These are phyloP conservation scores for Peromyscus eremicus DNA, from an alignment of 2,797 vertebrate genomes.

Conservation along the genomic window DNA sequence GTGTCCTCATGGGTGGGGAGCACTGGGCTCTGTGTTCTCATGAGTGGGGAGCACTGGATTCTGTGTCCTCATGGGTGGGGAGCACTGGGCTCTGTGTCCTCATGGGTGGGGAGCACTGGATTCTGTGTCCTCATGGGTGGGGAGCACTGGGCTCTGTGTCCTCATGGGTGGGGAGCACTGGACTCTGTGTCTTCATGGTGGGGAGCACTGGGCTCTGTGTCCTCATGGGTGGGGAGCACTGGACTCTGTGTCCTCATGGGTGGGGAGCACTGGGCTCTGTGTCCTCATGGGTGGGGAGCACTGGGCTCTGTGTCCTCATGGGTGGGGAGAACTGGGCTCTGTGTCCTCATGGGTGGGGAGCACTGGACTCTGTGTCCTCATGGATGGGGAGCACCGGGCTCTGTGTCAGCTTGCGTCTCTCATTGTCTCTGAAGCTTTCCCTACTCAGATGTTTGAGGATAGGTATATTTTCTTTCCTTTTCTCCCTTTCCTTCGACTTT, in stretches of 20 bases:
- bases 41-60: neutral
- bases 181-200: neutral
- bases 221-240: neutral
- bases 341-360: neutral
- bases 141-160: neutral
- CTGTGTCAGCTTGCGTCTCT: neutral
- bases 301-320: neutral
- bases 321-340: neutral
- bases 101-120: neutral
- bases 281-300: neutral
- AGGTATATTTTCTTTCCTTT: neutral
- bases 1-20: neutral
- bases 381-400: neutral
- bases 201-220: too few relatives aligned
- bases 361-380: too few relatives aligned
- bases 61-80: neutral
- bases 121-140: neutral
- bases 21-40: neutral
- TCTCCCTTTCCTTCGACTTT: neutral
- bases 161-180: neutral
- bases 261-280: neutral
- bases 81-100: neutral
- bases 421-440: neutral
- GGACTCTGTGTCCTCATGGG: neutral
- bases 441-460: neutral